A percentile compares a stretch with the other conserved stretches of the same genome.
Evolutionary conservation across 2,797 vertebrate genomes (phyloP).

Genomic region (Myiothlypis coronata): DNA sequence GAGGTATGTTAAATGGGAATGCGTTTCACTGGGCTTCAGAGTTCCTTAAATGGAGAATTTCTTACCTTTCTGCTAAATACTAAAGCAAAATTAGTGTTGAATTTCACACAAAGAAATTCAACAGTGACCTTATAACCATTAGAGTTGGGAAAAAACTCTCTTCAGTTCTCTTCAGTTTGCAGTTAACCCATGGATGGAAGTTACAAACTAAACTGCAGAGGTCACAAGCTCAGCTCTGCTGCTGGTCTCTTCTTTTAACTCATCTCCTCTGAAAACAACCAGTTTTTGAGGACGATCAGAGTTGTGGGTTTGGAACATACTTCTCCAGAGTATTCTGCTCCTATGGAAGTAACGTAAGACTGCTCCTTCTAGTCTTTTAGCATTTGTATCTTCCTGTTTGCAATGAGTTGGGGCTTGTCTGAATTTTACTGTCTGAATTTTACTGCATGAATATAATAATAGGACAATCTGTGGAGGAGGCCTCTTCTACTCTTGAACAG

Average conservation of each 20-base stretch:
- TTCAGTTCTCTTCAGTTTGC: not conserved
- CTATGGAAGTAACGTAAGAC: not conserved
- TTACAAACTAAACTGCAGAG: not conserved
- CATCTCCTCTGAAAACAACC: not conserved
- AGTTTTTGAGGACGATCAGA: not conserved
- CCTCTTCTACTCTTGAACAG: not conserved
- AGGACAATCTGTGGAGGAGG: not conserved
- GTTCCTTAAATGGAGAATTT: not conserved
- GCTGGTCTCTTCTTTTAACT: not conserved
- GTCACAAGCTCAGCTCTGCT: not conserved
- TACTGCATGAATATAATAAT: not conserved
- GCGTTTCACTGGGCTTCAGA: not conserved
- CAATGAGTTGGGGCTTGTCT: conserved; percentile 36
- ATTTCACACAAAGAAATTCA: not conserved
- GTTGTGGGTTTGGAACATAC: not conserved
- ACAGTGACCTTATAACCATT: not conserved
- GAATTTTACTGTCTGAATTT: conserved; percentile 37
- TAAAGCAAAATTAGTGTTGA: not conserved
- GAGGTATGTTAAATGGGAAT: not conserved
- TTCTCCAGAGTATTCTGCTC: not conserved
- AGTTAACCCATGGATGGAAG: not conserved
- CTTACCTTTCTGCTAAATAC: not conserved
- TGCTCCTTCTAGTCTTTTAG: not conserved
- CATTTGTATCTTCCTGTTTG: not conserved
- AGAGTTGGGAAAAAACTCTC: not conserved